Conservation (phyloP, 2,888 invertebrate genomes). For the Pandemis cinnamomeana region DNA sequence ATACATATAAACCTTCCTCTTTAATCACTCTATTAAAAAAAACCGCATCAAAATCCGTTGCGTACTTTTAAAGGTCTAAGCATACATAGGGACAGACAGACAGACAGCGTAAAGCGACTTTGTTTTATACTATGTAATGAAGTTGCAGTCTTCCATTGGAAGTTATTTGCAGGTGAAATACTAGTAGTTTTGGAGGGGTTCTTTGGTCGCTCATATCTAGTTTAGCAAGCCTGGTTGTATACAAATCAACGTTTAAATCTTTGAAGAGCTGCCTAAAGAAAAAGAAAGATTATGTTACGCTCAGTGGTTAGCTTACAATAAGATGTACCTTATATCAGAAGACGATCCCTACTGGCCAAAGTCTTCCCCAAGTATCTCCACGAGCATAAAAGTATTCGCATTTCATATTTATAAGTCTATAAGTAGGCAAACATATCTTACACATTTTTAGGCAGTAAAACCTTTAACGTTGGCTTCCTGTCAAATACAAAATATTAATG, state of each 20-base stretch:
- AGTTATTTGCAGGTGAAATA: conserved; percentile 23
- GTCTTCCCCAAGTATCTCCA: no score
- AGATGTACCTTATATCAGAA: background rate
- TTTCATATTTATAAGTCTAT: background rate
- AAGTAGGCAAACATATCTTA: background rate
- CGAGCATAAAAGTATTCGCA: background rate
- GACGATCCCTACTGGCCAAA: no score
- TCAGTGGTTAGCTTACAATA: background rate
- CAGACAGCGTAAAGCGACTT: no score
- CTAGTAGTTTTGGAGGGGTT: background rate
- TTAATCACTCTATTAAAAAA: no score
- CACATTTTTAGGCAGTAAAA: background rate
- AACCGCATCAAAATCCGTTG: no score
- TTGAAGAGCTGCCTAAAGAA: background rate
- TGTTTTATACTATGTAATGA: background rate
- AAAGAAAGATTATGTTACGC: background rate
- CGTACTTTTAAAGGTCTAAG: no score
- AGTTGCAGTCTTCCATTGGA: conserved; percentile 28
- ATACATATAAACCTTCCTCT: no score
- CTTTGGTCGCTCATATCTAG: background rate
- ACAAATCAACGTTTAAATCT: background rate
- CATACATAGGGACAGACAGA: no score
- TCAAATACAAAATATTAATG: no score
- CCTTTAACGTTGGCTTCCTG: no score
- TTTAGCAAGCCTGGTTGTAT: background rate